Base-by-base conservation (phyloP, 2,113 vertebrate genomes). In the Gymnobelideus leadbeateri region DNA sequence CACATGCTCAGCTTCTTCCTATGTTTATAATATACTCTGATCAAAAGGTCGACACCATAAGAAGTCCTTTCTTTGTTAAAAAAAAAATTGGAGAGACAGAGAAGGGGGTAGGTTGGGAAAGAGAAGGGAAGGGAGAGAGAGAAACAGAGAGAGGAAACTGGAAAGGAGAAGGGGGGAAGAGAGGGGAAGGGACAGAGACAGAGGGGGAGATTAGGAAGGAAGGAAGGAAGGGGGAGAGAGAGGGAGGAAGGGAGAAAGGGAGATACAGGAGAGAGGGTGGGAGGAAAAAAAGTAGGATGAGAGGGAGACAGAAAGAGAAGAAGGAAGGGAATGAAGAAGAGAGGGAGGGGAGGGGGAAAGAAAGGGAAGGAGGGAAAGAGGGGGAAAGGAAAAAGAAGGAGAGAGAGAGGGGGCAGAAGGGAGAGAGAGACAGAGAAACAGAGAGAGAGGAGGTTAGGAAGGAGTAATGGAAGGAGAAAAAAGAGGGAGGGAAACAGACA, bases 11-110 rank as follows among this genome's bases (percentile, higher is more conserved):
- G 51, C 53, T 51, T 91, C 89, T 94, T 84, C 57, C 53, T 84
- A 90, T 91, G 52, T 92, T 97, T 95, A 90, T 50, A 77, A 3
- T 54, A 89, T 25, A 16, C 51, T 43, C 37, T 68, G 8, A 92
- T 77, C 51, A 89, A 95, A 96, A 93, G 25, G 55, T 47, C 8
- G 91, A 92, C 5, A 95, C 89, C 49, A 26, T 3, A 16, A 92
- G 51, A 96, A 92, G 8, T 37, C 9, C 25, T 54, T 7, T n/a
- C 84, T 95, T 89, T 68, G 89, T 61, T 26, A 31, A 61, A 61
- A 57, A 68, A 68, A 68, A 68, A 37, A 37, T 68, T 7, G 23
- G 37, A 84, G 6, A 84, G 19, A 37, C 3, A 37, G 14, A 37
- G 21, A 68, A 9, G 3, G 9, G 31, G 61, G 31, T 31, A 26